These are phyloP conservation scores for Apocheima hispidaria DNA, from an alignment of 2,888 invertebrate genomes.

Conservation along the genomic window DNA sequence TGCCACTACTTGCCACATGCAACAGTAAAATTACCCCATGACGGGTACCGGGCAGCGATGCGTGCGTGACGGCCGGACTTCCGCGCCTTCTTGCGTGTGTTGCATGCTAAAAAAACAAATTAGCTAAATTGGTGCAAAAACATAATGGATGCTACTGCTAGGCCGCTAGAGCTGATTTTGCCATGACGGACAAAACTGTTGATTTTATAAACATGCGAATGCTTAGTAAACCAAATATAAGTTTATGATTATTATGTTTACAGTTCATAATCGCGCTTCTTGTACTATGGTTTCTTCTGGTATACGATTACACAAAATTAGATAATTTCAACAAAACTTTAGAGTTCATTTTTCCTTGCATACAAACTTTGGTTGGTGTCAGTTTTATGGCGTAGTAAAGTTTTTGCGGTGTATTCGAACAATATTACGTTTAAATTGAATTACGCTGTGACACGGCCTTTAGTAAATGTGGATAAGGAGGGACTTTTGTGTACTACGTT, in stretches of 20 bases:
- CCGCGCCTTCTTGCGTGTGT: slow-evolving; percentile 52
- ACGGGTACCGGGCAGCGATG: slow-evolving; percentile 33
- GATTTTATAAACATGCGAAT: slow-evolving; percentile 16
- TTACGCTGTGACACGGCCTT: too few relatives aligned
- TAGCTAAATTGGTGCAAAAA: background rate
- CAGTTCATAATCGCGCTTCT: slow-evolving; percentile 16
- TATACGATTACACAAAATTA: background rate
- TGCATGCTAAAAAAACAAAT: slow-evolving; percentile 33
- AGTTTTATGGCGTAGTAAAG: slow-evolving; percentile 1
- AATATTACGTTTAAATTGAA: slow-evolving; percentile 34
- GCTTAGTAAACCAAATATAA: slow-evolving; percentile 15
- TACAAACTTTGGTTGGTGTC: background rate
- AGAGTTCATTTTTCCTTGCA: slow-evolving; percentile 26
- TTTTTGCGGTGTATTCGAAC: slow-evolving; percentile 33
- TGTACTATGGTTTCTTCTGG: background rate
- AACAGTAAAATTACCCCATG: slow-evolving; percentile 42
- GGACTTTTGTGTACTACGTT: too few relatives aligned
- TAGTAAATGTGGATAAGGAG: too few relatives aligned
- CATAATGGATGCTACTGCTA: background rate
- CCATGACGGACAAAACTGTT: background rate
- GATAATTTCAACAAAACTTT: background rate
- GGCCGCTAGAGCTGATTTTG: slow-evolving; percentile 8
- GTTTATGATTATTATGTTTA: slow-evolving; percentile 8
- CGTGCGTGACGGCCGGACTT: slow-evolving; percentile 56
- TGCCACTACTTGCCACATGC: slow-evolving; percentile 41